phyloP scores from a whole-genome alignment of 2,888 invertebrate genomes.

The Criorhina ranunculi region DNA sequence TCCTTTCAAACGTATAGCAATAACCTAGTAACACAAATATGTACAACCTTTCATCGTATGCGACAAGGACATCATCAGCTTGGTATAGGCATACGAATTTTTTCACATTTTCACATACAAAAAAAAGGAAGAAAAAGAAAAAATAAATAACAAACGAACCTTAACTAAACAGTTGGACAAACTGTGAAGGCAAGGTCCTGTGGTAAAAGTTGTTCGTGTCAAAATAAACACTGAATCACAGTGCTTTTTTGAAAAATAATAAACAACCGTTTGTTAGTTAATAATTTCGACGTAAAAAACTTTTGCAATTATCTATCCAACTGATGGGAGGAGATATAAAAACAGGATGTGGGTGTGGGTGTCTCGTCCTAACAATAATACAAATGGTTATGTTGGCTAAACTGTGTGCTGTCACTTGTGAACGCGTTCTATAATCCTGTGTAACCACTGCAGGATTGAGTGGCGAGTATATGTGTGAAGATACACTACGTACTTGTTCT shows the following conservation, averaged over 20 bases:
- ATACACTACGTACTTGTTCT: slow-evolving; percentile 65
- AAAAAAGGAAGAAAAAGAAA: slow-evolving; percentile 15
- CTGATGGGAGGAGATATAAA: too few species aligned
- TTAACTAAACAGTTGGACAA: slow-evolving; percentile 53
- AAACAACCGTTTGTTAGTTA: too few species aligned
- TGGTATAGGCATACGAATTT: slow-evolving; percentile 45
- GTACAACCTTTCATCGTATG: slow-evolving; percentile 55
- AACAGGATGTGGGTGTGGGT: too few species aligned
- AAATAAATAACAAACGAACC: slow-evolving; percentile 61
- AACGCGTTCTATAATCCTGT: slow-evolving; percentile 60
- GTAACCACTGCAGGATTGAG: slow-evolving; percentile 51
- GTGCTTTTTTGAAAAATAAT: too few species aligned
- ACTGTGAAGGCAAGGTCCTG: neutral
- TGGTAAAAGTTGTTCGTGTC: too few species aligned
- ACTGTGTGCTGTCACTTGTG: slow-evolving; percentile 68
- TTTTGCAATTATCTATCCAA: too few species aligned
- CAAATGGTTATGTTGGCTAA: slow-evolving; percentile 27
- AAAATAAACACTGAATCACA: too few species aligned
- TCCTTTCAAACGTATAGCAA: slow-evolving; percentile 68
- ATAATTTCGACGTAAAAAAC: neutral
- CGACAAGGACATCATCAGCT: slow-evolving; percentile 62
- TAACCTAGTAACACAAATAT: slow-evolving; percentile 74
- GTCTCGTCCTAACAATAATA: too few species aligned
- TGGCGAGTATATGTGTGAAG: slow-evolving; percentile 65
- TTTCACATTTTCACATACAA: too few species aligned